Base-by-base conservation (phyloP, 2,888 invertebrate genomes). In the Kuschelorhynchus macadamiae region DNA sequence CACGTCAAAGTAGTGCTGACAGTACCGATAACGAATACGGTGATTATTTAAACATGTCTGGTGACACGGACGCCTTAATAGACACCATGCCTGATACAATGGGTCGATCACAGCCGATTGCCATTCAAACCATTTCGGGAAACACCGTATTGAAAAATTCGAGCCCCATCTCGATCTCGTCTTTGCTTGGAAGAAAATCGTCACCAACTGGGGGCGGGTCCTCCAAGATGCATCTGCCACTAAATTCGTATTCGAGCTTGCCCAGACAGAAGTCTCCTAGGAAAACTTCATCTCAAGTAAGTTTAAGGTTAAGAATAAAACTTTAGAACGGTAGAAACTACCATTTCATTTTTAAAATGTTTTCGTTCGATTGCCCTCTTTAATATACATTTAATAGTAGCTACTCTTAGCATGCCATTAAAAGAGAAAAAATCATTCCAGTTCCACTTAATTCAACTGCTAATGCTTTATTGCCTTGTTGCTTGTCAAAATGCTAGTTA, bases 71-170 rank as follows among this genome's bases (percentile, higher is more conserved):
- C 5, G 50, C 47, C 0, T 9, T 53, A 3, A n/a, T n/a, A n/a
- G n/a, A n/a, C n/a, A n/a, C n/a, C n/a, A n/a, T n/a, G n/a, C 33
- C 17, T 18, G 49, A 33, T 32, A 74, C 75, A 16, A 70, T 69
- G 17, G 85, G 82, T 69, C 84, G 87, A 50, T 89, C 90, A 0
- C 85, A 89, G 61, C 91, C 91, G 1, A 91, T 91, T 61, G 85
- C 88, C 0, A 91, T 91, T 53, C 86, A 87, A 77, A 75, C 84
- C 69, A 67, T 67, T 8, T 67, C 71, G 75, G 75, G 83, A 71
- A 65, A 61, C 33, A 69, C 71, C 36, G 75, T 82, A 44, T 78
- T 73, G 39, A 75, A 79, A 25, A 80, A 77, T 32, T 79, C 75
- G 12, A 77, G 75, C 60, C 76, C 78, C 0, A 62, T 76, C 11